Conservation (phyloP, 64 coral and sea anemone species). For the Dendronephthya gigantea region DNA sequence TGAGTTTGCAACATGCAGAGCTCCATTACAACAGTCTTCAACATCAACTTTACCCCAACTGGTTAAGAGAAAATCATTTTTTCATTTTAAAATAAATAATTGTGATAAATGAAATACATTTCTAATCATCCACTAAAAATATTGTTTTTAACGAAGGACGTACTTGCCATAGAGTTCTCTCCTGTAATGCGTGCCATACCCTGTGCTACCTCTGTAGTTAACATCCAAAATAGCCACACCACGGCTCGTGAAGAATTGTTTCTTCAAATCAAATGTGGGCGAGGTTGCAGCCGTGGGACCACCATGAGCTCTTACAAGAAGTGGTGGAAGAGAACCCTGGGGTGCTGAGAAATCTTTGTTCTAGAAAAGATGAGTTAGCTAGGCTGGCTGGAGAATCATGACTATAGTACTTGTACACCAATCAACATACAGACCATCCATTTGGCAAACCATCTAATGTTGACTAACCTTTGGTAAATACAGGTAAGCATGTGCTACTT, state of each 20-base stretch:
- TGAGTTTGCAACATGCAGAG: no score
- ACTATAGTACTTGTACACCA: not conserved
- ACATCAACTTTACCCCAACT: constrained; percentile 78
- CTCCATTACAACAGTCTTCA: constrained; percentile 67
- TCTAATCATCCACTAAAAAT: no score
- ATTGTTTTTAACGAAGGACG: not conserved
- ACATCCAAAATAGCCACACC: constrained; percentile 77
- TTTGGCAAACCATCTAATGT: not conserved
- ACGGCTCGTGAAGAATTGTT: constrained; percentile 77
- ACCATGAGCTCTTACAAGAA: constrained; percentile 76
- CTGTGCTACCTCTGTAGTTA: constrained; percentile 76
- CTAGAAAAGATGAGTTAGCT: constrained; percentile 20
- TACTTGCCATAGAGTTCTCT: constrained; percentile 70
- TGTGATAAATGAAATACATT: no score
- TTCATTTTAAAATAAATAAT: no score
- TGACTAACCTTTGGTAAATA: constrained; percentile 62
- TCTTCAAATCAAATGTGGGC: constrained; percentile 35
- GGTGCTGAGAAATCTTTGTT: constrained; percentile 78
- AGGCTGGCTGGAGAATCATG: not conserved
- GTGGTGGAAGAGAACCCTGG: constrained; percentile 41
- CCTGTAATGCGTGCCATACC: constrained; percentile 66
- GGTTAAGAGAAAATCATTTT: not conserved
- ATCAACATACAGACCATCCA: no score
- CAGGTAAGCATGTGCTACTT: constrained; percentile 58
- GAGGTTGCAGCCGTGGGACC: constrained; percentile 54